Percentiles rank a stretch among this genome's conserved stretches.
Evolutionary conservation across 2,797 vertebrate species (phyloP).

Genomic region (Microcaecilia unicolor): DNA sequence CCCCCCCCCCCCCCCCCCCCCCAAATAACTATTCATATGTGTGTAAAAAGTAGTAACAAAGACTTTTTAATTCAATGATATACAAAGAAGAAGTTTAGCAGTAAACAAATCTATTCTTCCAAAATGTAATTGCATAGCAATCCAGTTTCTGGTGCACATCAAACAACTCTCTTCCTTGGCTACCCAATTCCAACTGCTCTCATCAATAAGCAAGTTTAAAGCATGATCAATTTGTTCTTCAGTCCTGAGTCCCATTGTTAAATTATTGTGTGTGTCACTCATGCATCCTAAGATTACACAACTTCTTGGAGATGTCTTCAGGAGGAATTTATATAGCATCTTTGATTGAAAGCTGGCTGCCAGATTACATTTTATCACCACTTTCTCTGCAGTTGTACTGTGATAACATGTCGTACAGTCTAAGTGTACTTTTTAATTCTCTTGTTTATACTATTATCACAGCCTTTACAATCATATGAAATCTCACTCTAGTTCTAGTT

Average conservation of each 20-base stretch:
- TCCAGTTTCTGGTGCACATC: conserved; percentile 36
- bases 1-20: too few species aligned
- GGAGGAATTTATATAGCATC: conserved; percentile 66
- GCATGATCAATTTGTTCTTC: conserved; percentile 76
- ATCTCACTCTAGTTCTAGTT: too few species aligned
- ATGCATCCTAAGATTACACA: conserved; percentile 51
- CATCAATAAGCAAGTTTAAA: conserved; percentile 60
- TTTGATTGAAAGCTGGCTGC: conserved; percentile 59
- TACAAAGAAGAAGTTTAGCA: conserved; percentile 22
- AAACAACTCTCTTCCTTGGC: conserved; percentile 33
- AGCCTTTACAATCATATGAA: too few species aligned
- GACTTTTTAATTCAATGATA: conserved; percentile 8
- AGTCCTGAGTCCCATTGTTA: conserved; percentile 67
- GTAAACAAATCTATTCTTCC: conserved; percentile 6
- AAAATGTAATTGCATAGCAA: conserved; percentile 43
- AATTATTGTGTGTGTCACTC: conserved; percentile 64
- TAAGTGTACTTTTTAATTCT: conserved; percentile 2
- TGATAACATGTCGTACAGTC: conserved; percentile 58
- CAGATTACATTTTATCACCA: conserved; percentile 59
- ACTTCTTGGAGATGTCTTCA: conserved; percentile 54
- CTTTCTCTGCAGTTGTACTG: conserved; percentile 35
- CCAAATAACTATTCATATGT: too few species aligned
- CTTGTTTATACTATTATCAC: too few species aligned
- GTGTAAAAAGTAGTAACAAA: too few species aligned
- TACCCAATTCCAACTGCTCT: conserved; percentile 39